These are phyloP conservation scores for Drosophila fungiperda DNA, from an alignment of 2,888 invertebrate species.

Conservation along the genomic window DNA sequence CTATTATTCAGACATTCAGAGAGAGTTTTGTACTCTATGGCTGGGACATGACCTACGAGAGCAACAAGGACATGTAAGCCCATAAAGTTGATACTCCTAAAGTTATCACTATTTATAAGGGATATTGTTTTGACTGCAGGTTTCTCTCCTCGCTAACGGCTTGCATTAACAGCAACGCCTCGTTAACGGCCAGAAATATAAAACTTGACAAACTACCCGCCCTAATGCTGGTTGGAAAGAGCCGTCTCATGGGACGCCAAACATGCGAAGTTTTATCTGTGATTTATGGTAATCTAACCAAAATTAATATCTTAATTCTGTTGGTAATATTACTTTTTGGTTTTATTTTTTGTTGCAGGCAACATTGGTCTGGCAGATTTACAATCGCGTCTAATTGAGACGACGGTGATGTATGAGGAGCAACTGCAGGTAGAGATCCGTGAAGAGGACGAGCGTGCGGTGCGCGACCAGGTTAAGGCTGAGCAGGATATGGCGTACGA, in stretches of 20 bases:
- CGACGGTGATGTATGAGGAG: slow-evolving; percentile 93
- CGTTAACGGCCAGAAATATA: slow-evolving; percentile 93
- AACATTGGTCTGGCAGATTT: slow-evolving; percentile 96
- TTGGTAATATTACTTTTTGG: background rate
- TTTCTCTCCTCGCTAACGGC: slow-evolving; percentile 91
- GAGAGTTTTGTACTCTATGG: slow-evolving; percentile 97
- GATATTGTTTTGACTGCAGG: slow-evolving; percentile 84
- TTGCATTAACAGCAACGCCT: slow-evolving; percentile 92
- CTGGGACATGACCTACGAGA: slow-evolving; percentile 97
- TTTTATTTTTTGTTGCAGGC: slow-evolving; percentile 63
- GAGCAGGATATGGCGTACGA: slow-evolving; percentile 98
- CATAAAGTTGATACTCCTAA: background rate
- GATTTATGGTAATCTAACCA: slow-evolving; percentile 89
- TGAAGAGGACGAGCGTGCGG: slow-evolving; percentile 95
- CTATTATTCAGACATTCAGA: slow-evolving; percentile 94
- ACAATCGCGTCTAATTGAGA: slow-evolving; percentile 93
- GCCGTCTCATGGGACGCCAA: slow-evolving; percentile 88
- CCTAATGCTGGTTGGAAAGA: slow-evolving; percentile 94
- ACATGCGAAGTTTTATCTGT: slow-evolving; percentile 96
- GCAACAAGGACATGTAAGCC: slow-evolving; percentile 92
- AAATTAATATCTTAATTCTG: background rate
- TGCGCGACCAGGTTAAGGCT: slow-evolving; percentile 94
- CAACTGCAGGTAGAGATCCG: slow-evolving; percentile 91
- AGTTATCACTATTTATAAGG: background rate
- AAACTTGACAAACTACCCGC: slow-evolving; percentile 95